phyloP scores from a whole-genome alignment of 2,888 invertebrate species.

The Epinotia nisella region DNA sequence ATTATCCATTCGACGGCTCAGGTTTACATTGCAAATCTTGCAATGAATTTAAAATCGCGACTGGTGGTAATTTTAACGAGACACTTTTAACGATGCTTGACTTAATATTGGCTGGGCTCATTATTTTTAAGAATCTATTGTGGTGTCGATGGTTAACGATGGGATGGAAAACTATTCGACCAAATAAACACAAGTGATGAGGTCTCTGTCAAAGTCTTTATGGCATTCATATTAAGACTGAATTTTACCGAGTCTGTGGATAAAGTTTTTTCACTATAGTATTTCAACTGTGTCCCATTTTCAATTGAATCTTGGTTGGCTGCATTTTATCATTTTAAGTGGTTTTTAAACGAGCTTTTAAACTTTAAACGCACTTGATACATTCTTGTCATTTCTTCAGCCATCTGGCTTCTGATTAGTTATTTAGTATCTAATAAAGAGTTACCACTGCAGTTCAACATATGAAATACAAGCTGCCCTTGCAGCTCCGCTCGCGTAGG shows the following conservation, averaged over 20 bases:
- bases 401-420: too few relatives aligned
- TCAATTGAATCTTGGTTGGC: background rate
- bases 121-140: conserved; percentile 39
- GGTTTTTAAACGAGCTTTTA: background rate
- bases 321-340: background rate
- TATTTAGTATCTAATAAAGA: too few relatives aligned
- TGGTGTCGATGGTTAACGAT: conserved; percentile 18
- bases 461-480: too few relatives aligned
- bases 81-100: conserved; percentile 73
- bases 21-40: conserved; percentile 81
- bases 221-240: background rate
- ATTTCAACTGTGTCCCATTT: background rate
- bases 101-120: conserved; percentile 68
- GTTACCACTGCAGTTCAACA: too few relatives aligned
- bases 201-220: background rate
- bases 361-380: too few relatives aligned
- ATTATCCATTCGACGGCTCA: conserved; percentile 76
- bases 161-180: conserved; percentile 9
- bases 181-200: background rate
- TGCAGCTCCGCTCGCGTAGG: too few relatives aligned
- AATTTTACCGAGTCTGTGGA: background rate
- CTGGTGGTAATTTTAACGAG: conserved; percentile 82
- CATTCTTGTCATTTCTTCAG: too few relatives aligned
- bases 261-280: background rate
- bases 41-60: conserved; percentile 76